Conservation (phyloP, 1,140 invertebrate species). For the Zaprionus davidi region DNA sequence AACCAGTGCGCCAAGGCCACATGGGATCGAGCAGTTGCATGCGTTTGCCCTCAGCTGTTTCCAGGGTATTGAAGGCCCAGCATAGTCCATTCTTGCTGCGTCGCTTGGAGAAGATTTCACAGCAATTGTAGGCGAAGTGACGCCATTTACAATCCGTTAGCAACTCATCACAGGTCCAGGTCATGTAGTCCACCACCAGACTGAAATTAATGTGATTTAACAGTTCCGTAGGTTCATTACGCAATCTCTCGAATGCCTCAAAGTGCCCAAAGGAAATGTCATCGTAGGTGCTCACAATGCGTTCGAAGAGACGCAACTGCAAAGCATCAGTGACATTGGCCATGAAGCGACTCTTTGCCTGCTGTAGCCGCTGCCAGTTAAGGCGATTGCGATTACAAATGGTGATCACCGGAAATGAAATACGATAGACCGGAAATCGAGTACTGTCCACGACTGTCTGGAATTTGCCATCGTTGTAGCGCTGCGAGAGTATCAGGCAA, state of each 20-base stretch:
- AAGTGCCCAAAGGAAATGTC: conserved; percentile 68
- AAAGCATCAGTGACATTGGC: conserved; percentile 47
- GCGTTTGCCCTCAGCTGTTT: conserved; percentile 71
- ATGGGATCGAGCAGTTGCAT: conserved; percentile 63
- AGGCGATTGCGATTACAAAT: conserved; percentile 81
- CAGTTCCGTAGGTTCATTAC: conserved; percentile 50
- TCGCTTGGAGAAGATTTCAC: conserved; percentile 73
- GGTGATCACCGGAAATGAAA: conserved; percentile 77
- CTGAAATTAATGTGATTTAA: conserved; percentile 73
- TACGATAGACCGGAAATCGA: conserved; percentile 70
- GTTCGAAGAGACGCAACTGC: conserved; percentile 57
- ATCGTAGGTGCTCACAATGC: conserved; percentile 63
- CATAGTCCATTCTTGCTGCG: conserved; percentile 86
- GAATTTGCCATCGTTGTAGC: conserved; percentile 69
- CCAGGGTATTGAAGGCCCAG: conserved; percentile 85
- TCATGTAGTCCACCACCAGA: conserved; percentile 70
- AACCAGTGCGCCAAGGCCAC: conserved; percentile 74
- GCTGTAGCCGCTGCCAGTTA: conserved; percentile 67
- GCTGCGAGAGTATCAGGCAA: conserved; percentile 68
- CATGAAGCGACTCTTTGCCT: conserved; percentile 65
- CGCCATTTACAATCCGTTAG: conserved; percentile 73
- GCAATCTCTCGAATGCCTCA: conserved; percentile 58
- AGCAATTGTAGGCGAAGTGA: conserved; percentile 63
- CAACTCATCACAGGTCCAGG: conserved; percentile 75
- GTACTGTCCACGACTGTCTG: conserved; percentile 81